Conservation (phyloP, 2,113 vertebrate species). For the Gnathonemus echidnorhynchus region DNA sequence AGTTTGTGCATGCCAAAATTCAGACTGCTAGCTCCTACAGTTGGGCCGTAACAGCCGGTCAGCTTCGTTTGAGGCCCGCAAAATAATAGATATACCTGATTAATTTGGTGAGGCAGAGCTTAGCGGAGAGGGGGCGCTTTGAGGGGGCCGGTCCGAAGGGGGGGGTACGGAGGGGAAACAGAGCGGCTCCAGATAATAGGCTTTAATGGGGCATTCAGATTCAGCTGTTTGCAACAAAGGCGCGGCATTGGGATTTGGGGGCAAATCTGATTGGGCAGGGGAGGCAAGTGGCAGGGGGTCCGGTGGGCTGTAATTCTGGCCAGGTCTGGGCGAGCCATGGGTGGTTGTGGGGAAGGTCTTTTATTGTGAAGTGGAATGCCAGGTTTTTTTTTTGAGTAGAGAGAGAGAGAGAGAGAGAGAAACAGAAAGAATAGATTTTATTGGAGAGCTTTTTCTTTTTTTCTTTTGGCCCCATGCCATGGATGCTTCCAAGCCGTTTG, state of each 20-base stretch:
- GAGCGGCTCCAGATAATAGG: slow-evolving; percentile 47
- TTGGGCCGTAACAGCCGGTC: too few species aligned
- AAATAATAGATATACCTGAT: slow-evolving; percentile 38
- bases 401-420: slow-evolving; percentile 11
- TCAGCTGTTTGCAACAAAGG: slow-evolving; percentile 43
- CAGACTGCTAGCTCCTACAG: too few species aligned
- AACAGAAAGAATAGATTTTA: slow-evolving; percentile 13
- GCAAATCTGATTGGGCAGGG: slow-evolving; percentile 28
- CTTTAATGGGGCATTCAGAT: slow-evolving; percentile 51
- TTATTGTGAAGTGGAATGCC: slow-evolving; percentile 43
- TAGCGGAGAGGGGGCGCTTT: slow-evolving; percentile 18
- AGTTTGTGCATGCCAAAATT: too few species aligned
- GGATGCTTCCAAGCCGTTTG: background rate
- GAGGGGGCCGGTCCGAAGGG: slow-evolving; percentile 22
- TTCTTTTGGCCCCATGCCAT: background rate
- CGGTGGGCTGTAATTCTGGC: slow-evolving; percentile 34
- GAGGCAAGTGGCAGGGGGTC: slow-evolving; percentile 20
- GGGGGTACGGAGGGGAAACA: slow-evolving; percentile 29
- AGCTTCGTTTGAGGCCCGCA: too few species aligned
- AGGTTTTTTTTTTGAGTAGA: slow-evolving; percentile 13
- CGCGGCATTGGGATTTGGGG: slow-evolving; percentile 38
- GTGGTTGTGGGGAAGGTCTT: slow-evolving; percentile 26
- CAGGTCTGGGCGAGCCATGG: slow-evolving; percentile 30
- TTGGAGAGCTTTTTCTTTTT: background rate
- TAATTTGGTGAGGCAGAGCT: slow-evolving; percentile 31